These are phyloP conservation scores for Hippocampus comes DNA, from an alignment of 2,113 vertebrate species.

Conservation along the genomic window DNA sequence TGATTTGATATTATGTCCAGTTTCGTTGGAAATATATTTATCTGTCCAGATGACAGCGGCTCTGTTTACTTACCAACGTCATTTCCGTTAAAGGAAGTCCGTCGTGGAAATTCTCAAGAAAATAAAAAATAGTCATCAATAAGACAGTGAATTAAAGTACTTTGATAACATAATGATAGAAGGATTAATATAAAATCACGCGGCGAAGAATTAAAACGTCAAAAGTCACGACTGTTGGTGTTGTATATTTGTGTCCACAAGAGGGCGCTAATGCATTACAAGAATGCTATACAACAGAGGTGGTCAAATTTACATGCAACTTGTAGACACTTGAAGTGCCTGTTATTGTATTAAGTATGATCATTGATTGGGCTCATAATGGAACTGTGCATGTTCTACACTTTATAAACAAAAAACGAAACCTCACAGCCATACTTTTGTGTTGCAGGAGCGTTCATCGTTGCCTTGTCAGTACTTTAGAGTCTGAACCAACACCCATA, in stretches of 20 bases:
- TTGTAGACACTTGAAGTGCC: background rate
- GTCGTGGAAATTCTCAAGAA: background rate
- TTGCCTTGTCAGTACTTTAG: conserved; percentile 3
- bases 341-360: background rate
- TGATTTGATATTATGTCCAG: fast-evolving
- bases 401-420: background rate
- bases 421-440: background rate
- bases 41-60: conserved; percentile 17
- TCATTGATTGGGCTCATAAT: background rate
- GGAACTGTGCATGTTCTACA: background rate
- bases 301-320: background rate
- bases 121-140: background rate
- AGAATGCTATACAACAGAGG: too few species aligned
- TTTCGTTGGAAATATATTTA: conserved; percentile 2
- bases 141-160: too few species aligned
- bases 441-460: background rate
- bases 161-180: background rate
- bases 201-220: background rate
- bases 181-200: background rate
- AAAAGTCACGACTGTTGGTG: too few species aligned
- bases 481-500: conserved; percentile 19
- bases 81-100: conserved; percentile 60
- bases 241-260: background rate
- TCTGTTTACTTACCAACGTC: conserved; percentile 58
- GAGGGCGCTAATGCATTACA: background rate